These are phyloP conservation scores for Condylura cristata DNA, from an alignment of 2,113 vertebrate species.

Conservation along the genomic window DNA sequence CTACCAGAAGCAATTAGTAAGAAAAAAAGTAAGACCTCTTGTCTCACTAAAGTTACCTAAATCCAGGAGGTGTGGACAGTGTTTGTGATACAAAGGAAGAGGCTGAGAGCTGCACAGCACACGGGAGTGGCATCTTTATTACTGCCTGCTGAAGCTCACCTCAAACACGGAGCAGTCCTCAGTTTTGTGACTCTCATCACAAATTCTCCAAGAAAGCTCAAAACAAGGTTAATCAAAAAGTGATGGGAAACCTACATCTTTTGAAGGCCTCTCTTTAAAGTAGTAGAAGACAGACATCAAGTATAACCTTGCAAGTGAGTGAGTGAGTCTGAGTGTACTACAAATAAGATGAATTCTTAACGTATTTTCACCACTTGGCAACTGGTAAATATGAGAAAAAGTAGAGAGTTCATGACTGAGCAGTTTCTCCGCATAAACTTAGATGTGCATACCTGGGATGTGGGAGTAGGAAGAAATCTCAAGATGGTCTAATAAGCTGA, in stretches of 20 bases:
- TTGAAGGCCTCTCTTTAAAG: neutral
- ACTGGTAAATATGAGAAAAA: neutral
- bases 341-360: neutral
- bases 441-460: neutral
- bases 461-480: neutral
- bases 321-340: neutral
- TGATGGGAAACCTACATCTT: neutral
- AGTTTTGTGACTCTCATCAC: neutral
- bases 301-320: neutral
- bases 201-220: neutral
- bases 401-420: neutral
- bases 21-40: conserved; percentile 12
- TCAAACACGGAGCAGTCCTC: neutral
- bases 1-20: neutral
- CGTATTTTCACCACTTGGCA: neutral
- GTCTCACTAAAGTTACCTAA: conserved; percentile 4
- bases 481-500: neutral
- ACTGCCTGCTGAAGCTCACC: neutral
- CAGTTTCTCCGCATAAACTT: neutral
- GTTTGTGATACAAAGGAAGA: neutral
- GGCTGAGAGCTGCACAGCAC: neutral
- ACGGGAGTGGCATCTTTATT: neutral
- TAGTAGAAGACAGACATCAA: neutral
- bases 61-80: neutral
- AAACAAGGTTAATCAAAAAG: neutral